A percentile compares a stretch with the other conserved stretches of the same genome.
phyloP scores from a whole-genome alignment of 2,888 invertebrate genomes.

The Tinea pellionella region DNA sequence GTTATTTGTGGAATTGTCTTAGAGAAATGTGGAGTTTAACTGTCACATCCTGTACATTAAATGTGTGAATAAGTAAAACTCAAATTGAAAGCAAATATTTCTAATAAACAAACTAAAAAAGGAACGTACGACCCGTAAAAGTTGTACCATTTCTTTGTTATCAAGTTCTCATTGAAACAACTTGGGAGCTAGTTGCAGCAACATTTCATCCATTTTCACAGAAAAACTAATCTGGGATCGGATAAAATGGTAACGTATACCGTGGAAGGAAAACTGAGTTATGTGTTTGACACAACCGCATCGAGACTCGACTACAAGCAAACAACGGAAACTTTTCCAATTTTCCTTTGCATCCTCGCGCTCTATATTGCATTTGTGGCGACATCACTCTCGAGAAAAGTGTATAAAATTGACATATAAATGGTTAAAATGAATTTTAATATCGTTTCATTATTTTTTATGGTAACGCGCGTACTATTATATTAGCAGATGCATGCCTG shows the following conservation, averaged over 20 bases:
- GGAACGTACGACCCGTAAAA: not conserved
- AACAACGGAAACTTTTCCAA: conserved; percentile 15
- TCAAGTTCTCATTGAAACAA: not conserved
- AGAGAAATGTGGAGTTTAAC: too few relatives aligned
- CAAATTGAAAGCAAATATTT: too few relatives aligned
- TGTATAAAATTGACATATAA: not conserved
- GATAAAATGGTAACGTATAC: conserved; percentile 4
- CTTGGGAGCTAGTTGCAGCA: not conserved
- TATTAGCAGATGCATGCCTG: too few relatives aligned
- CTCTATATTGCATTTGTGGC: conserved; percentile 9
- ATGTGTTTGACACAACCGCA: conserved; percentile 6
- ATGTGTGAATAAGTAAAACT: too few relatives aligned
- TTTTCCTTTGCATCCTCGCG: conserved; percentile 12
- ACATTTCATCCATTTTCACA: not conserved
- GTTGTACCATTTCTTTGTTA: not conserved
- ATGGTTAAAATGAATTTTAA: not conserved
- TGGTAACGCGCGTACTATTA: too few relatives aligned
- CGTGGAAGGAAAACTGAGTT: conserved; percentile 4
- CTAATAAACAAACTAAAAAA: too few relatives aligned
- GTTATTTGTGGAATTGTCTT: too few relatives aligned
- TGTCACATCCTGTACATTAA: too few relatives aligned
- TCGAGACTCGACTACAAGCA: not conserved
- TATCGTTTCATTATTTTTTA: too few relatives aligned
- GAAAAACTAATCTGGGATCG: not conserved
- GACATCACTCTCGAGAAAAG: not conserved